Percentiles rank a stretch among this genome's conserved stretches.
Evolutionary conservation across 2,113 vertebrate genomes (phyloP).

Genomic region (Muscicapa adusta): DNA sequence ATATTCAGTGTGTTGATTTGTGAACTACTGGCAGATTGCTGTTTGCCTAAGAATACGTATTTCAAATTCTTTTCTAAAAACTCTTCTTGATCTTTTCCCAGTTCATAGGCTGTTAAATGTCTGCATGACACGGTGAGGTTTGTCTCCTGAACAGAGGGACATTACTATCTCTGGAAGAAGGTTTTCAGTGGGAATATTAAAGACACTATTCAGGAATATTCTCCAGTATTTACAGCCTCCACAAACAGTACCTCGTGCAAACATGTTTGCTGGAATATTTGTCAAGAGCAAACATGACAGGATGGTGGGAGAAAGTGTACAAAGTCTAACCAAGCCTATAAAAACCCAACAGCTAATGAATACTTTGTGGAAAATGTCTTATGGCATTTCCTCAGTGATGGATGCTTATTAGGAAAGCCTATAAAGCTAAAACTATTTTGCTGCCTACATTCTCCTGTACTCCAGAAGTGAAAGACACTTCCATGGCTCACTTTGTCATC

Average conservation of each 20-base stretch:
- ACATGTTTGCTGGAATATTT: constrained; percentile 39
- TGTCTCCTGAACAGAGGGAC: constrained; percentile 11
- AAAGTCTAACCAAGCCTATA: constrained; percentile 16
- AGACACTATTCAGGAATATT: constrained; percentile 29
- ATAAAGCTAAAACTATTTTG: not conserved
- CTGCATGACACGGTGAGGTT: not conserved
- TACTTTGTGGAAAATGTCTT: constrained; percentile 22
- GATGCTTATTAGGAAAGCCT: not conserved
- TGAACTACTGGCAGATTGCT: constrained; percentile 26
- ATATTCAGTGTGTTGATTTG: constrained; percentile 8
- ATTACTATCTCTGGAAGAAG: not conserved
- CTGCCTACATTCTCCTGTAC: not conserved
- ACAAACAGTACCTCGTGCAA: not conserved
- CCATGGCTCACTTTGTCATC: not conserved
- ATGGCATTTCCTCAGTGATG: not conserved
- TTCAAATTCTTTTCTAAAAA: constrained; percentile 43
- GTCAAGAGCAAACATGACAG: not conserved
- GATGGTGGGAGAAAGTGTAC: not conserved
- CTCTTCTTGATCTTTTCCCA: constrained; percentile 28
- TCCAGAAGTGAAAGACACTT: not conserved
- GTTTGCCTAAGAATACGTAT: constrained; percentile 36
- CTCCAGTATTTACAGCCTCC: not conserved
- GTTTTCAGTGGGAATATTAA: constrained; percentile 5
- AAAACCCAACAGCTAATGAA: constrained; percentile 27
- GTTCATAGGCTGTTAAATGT: not conserved